Percentiles rank a stretch among this genome's conserved stretches.
Conservation (phyloP, 2,888 invertebrate species). For the Epinotia demarniana region DNA sequence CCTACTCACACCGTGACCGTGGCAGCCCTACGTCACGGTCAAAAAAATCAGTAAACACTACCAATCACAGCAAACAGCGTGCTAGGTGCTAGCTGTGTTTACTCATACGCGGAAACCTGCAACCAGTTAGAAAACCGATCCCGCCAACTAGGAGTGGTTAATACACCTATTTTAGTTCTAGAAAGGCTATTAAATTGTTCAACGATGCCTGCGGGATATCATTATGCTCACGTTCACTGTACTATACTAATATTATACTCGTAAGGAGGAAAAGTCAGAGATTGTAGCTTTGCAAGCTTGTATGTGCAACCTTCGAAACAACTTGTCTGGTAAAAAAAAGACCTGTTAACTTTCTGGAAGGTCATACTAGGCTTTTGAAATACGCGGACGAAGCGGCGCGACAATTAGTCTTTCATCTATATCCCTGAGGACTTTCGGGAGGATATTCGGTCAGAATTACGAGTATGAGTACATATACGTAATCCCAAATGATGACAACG, state of each 20-base stretch:
- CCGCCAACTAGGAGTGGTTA: constrained; percentile 3
- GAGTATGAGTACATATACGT: neutral
- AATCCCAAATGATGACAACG: neutral
- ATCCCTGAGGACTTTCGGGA: too few species aligned
- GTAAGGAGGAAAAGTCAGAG: too few species aligned
- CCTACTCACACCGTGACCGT: too few species aligned
- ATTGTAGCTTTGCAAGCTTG: too few species aligned
- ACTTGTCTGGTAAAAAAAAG: too few species aligned
- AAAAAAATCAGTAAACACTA: constrained; percentile 20
- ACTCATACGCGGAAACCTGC: constrained; percentile 8
- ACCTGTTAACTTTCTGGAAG: too few species aligned
- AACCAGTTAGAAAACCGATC: constrained; percentile 35
- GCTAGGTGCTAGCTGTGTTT: constrained; percentile 14
- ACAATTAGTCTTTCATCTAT: neutral
- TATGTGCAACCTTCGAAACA: too few species aligned
- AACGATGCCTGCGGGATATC: constrained; percentile 2
- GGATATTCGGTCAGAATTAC: neutral
- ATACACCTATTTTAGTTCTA: constrained; percentile 18
- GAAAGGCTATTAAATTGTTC: neutral
- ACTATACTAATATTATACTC: neutral
- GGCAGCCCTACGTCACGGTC: constrained; percentile 22
- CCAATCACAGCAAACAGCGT: constrained; percentile 2
- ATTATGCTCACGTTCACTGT: neutral
- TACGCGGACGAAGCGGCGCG: too few species aligned
- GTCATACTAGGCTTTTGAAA: too few species aligned